phyloP scores from a whole-genome alignment of 1,140 invertebrate species.

The Dendroctonus ponderosae region DNA sequence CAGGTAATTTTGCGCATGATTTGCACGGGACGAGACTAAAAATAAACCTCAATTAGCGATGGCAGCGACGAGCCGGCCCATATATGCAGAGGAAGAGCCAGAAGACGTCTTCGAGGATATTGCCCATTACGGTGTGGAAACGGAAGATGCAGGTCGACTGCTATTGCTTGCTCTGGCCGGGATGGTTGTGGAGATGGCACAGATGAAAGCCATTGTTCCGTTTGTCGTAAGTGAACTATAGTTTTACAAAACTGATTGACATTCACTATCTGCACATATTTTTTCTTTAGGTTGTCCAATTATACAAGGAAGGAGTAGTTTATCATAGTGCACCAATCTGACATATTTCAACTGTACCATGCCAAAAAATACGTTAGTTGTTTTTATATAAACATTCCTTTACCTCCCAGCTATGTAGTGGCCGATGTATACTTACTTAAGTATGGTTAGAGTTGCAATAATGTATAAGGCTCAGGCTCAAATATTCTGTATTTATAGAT shows the following conservation, averaged over 20 bases:
- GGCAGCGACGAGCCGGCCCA: conserved; percentile 79
- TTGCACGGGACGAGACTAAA: neutral
- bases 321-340: conserved; percentile 36
- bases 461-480: neutral
- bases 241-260: neutral
- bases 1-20: conserved; percentile 9
- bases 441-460: conserved; percentile 8
- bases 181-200: conserved; percentile 88
- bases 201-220: conserved; percentile 78
- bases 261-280: conserved; percentile 22
- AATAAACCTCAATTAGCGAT: conserved; percentile 59
- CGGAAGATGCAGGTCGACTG: conserved; percentile 80
- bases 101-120: conserved; percentile 47
- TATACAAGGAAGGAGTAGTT: conserved; percentile 40
- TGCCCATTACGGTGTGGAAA: conserved; percentile 83
- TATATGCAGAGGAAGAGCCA: conserved; percentile 58
- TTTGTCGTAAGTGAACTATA: conserved; percentile 74
- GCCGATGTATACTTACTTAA: neutral
- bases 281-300: conserved; percentile 60
- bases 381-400: neutral
- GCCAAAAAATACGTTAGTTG: conserved; percentile 47
- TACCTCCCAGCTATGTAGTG: conserved; percentile 11
- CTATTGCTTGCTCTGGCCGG: conserved; percentile 80
- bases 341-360: conserved; percentile 38
- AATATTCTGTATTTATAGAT: conserved; percentile 32